These are phyloP conservation scores for Pangasius macronema DNA, from an alignment of 2,797 vertebrate species.

Conservation along the genomic window DNA sequence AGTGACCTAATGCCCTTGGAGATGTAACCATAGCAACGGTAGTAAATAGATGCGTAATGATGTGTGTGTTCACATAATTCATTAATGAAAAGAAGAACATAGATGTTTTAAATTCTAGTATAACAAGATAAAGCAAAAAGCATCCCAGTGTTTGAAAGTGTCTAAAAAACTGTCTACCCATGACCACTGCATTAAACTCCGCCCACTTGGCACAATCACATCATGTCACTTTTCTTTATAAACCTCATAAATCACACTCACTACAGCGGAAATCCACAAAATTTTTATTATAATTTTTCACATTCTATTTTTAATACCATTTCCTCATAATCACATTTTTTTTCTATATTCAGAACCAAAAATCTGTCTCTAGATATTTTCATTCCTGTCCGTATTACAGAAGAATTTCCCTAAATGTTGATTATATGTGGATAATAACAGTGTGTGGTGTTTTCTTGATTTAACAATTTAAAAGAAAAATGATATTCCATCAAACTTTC, in stretches of 20 bases:
- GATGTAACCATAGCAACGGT: conserved; percentile 15
- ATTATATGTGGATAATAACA: not conserved
- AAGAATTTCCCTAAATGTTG: not conserved
- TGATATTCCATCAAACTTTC: not conserved
- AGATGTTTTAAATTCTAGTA: not conserved
- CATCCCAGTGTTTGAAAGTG: not conserved
- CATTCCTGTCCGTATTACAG: not conserved
- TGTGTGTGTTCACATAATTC: not conserved
- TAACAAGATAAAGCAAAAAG: not conserved
- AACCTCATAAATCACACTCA: not conserved
- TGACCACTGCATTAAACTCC: not conserved
- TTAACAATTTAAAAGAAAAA: not conserved
- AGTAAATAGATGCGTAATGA: not conserved
- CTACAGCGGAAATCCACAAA: not conserved
- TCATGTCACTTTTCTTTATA: not conserved
- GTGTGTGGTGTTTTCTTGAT: not conserved
- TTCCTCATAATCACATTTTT: not conserved
- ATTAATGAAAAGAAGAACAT: not conserved
- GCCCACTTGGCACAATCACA: not conserved
- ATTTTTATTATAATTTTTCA: too few species aligned
- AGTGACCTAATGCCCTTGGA: not conserved
- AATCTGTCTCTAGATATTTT: not conserved
- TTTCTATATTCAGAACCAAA: not conserved
- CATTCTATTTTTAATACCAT: not conserved
- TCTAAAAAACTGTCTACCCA: not conserved